phyloP scores from a whole-genome alignment of 2,113 vertebrate species.

The Columba livia region DNA sequence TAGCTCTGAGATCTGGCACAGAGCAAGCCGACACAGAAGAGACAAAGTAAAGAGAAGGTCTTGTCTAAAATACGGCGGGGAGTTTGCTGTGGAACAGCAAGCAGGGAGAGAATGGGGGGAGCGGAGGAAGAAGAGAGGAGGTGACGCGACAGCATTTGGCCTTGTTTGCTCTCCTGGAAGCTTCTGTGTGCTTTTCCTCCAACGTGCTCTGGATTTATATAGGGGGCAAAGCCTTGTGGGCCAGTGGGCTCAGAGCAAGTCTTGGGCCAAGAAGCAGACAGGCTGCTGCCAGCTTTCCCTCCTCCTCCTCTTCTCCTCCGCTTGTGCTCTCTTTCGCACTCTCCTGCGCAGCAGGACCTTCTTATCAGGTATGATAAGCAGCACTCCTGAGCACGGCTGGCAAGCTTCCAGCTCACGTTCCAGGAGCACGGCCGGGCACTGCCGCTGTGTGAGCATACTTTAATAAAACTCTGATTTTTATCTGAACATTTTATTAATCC shows the following conservation, averaged over 20 bases:
- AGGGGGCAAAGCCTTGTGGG: background rate
- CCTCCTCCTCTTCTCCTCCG: background rate
- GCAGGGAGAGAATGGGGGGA: background rate
- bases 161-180: slow-evolving; percentile 45
- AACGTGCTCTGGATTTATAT: slow-evolving; percentile 24
- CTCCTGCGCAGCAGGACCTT: background rate
- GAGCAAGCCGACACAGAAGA: slow-evolving; percentile 19
- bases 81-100: background rate
- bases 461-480: slow-evolving; percentile 64
- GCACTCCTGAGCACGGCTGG: slow-evolving; percentile 10
- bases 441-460: slow-evolving; percentile 23
- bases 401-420: slow-evolving; percentile 43
- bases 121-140: background rate
- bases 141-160: background rate
- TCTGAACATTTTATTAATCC: slow-evolving; percentile 69
- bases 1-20: slow-evolving; percentile 60
- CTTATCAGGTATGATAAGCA: slow-evolving; percentile 55
- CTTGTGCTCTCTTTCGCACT: background rate
- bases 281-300: background rate
- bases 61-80: slow-evolving; percentile 38
- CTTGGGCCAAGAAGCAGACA: background rate
- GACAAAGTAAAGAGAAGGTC: slow-evolving; percentile 42
- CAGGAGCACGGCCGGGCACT: background rate
- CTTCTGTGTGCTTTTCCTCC: background rate
- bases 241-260: background rate